phyloP scores from a whole-genome alignment of 2,888 invertebrate genomes.

The Drosophila ezoana region DNA sequence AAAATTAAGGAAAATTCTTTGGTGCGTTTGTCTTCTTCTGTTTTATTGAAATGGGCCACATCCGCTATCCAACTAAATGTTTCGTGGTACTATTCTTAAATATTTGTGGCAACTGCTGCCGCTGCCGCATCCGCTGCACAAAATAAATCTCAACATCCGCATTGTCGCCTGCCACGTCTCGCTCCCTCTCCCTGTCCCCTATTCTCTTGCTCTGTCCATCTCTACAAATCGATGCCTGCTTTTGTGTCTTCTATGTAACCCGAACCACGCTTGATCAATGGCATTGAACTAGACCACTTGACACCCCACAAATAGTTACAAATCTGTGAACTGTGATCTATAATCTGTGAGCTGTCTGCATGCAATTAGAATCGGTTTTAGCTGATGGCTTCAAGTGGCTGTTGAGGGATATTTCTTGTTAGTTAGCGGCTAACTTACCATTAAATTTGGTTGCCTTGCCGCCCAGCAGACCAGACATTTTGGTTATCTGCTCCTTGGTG shows the following conservation, averaged over 20 bases:
- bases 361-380: constrained; percentile 33
- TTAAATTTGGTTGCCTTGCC: constrained; percentile 93
- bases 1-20: constrained; percentile 29
- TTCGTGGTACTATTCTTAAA: constrained; percentile 47
- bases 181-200: neutral
- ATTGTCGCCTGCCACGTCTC: constrained; percentile 61
- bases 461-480: constrained; percentile 90
- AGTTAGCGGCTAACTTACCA: constrained; percentile 87
- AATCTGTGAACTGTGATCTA: constrained; percentile 35
- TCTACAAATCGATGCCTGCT: neutral
- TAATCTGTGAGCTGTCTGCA: constrained; percentile 34
- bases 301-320: constrained; percentile 57
- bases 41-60: constrained; percentile 48
- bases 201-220: neutral
- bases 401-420: constrained; percentile 51
- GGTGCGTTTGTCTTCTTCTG: neutral
- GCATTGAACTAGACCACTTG: constrained; percentile 54
- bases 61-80: constrained; percentile 57
- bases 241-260: constrained; percentile 38
- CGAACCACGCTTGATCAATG: constrained; percentile 58
- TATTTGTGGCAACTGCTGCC: constrained; percentile 52
- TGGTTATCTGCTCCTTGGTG: constrained; percentile 90
- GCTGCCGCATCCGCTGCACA: constrained; percentile 59
- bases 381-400: constrained; percentile 67
- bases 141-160: constrained; percentile 72